These are phyloP conservation scores for Scomber scombrus DNA, from an alignment of 2,113 vertebrate species.

Conservation along the genomic window DNA sequence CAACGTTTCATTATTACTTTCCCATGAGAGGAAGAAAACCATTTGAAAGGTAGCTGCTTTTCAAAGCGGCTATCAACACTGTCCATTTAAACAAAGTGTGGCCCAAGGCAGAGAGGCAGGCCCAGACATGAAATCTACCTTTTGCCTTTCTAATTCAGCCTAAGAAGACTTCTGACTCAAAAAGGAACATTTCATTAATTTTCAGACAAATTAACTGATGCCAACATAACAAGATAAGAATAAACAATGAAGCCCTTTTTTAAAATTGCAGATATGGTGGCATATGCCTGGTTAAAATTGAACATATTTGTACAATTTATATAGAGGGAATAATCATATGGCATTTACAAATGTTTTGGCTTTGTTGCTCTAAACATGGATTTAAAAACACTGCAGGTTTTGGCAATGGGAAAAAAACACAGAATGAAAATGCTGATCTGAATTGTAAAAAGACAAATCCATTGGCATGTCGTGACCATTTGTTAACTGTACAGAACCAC, in stretches of 20 bases:
- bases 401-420: not conserved
- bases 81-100: conserved; percentile 34
- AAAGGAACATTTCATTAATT: conserved; percentile 5
- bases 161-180: conserved; percentile 12
- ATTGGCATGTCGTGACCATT: not conserved
- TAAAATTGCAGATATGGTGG: not conserved
- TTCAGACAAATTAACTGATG: not conserved
- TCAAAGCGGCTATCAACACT: conserved; percentile 37
- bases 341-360: not conserved
- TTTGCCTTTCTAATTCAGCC: conserved; percentile 8
- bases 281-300: not conserved
- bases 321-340: too few relatives aligned
- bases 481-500: not conserved
- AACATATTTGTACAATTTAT: not conserved
- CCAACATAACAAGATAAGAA: not conserved
- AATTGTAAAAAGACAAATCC: not conserved
- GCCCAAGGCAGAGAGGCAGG: conserved; percentile 39
- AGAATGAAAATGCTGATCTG: not conserved
- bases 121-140: conserved; percentile 15
- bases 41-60: conserved; percentile 17
- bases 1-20: conserved; percentile 7
- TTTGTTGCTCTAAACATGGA: not conserved
- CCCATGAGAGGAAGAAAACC: conserved; percentile 22
- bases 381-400: not conserved
- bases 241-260: not conserved